Conservation (phyloP, 2,888 invertebrate genomes). For the Clitarchus hookeri region DNA sequence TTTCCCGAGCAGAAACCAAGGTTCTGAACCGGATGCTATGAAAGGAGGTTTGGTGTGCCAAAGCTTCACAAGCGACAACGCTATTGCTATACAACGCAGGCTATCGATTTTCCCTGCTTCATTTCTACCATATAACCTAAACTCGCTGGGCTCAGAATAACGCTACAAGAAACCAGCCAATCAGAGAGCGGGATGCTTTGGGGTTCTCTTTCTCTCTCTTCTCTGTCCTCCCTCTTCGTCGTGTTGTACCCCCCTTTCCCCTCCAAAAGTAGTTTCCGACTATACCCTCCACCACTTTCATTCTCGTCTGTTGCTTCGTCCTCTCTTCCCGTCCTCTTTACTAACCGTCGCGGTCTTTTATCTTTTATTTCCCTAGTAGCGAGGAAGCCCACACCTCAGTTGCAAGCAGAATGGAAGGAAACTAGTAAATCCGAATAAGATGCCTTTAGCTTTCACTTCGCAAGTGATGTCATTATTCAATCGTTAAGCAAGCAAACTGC, state of each 20-base stretch:
- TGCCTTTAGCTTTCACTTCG: slow-evolving; percentile 1
- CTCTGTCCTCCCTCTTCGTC: background rate
- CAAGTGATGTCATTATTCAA: background rate
- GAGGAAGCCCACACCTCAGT: background rate
- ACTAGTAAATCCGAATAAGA: background rate
- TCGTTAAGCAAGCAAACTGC: background rate
- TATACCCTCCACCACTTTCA: background rate
- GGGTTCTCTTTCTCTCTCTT: slow-evolving; percentile 30
- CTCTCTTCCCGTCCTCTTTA: background rate
- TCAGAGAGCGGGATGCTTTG: slow-evolving; percentile 34
- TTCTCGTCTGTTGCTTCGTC: background rate
- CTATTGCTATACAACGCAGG: slow-evolving; percentile 31
- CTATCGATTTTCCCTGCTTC: slow-evolving; percentile 40
- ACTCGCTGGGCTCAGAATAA: slow-evolving; percentile 33
- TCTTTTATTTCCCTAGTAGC: background rate
- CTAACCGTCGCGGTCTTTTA: background rate
- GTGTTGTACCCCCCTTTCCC: background rate
- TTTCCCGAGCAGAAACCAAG: background rate
- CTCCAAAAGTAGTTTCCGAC: background rate
- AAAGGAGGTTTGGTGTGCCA: background rate
- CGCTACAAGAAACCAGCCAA: slow-evolving; percentile 36
- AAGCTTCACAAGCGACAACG: slow-evolving; percentile 26
- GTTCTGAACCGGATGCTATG: background rate
- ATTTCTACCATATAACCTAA: slow-evolving; percentile 38
- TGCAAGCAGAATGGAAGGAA: background rate